Conservation (phyloP, 2,113 vertebrate genomes). For the Dipodomys merriami region DNA sequence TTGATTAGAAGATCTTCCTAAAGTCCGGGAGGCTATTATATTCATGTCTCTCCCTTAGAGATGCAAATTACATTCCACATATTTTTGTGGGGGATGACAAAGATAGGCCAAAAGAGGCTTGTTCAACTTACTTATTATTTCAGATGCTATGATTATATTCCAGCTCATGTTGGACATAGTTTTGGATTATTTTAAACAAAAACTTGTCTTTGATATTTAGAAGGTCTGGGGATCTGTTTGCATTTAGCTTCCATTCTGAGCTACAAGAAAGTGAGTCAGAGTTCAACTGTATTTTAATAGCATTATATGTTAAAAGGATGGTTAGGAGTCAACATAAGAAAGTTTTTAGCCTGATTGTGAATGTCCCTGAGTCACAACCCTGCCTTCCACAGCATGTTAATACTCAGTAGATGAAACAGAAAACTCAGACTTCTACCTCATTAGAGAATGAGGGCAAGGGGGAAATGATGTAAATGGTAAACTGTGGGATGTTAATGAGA, state of each 20-base stretch:
- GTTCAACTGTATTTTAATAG: constrained; percentile 11
- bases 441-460: constrained; percentile 49
- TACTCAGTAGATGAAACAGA: not conserved
- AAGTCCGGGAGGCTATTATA: not conserved
- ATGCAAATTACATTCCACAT: not conserved
- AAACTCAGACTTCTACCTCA: not conserved
- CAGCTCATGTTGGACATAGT: not conserved
- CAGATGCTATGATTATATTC: not conserved
- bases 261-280: not conserved
- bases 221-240: not conserved
- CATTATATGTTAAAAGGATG: not conserved
- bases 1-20: not conserved
- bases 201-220: constrained; percentile 10
- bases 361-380: not conserved
- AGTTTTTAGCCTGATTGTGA: constrained; percentile 19
- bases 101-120: not conserved
- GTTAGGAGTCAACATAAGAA: not conserved
- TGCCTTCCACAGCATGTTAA: not conserved
- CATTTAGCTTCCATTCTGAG: not conserved
- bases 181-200: not conserved
- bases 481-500: constrained; percentile 31
- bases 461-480: constrained; percentile 28
- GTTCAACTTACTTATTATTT: not conserved
- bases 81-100: not conserved
- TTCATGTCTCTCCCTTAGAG: not conserved